These are phyloP conservation scores for Microplitis manilae DNA, from an alignment of 2,888 invertebrate species.

Conservation along the genomic window DNA sequence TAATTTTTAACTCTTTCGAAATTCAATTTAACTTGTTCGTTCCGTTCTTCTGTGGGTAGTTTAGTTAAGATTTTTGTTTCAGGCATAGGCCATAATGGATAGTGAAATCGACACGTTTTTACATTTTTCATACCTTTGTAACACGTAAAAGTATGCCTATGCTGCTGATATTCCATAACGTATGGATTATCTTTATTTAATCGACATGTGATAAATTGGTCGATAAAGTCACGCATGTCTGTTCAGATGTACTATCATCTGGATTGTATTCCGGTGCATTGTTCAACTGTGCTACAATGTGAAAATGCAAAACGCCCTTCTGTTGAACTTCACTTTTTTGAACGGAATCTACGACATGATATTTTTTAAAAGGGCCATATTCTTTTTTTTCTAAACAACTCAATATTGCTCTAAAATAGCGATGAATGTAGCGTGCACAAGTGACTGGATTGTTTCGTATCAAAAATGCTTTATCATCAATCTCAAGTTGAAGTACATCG, in stretches of 20 bases:
- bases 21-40: background rate
- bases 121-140: conserved; percentile 17
- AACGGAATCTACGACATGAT: conserved; percentile 11
- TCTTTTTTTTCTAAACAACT: background rate
- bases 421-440: too few relatives aligned
- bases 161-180: background rate
- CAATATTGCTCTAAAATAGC: background rate
- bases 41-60: background rate
- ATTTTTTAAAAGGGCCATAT: conserved; percentile 2
- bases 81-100: background rate
- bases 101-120: too few relatives aligned
- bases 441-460: conserved; percentile 18
- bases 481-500: background rate
- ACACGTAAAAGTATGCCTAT: conserved; percentile 13
- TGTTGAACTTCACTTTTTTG: conserved; percentile 18
- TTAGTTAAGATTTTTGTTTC: conserved; percentile 9
- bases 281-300: conserved; percentile 3
- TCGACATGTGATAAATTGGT: conserved; percentile 10
- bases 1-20: background rate
- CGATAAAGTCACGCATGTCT: background rate
- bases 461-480: background rate
- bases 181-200: too few relatives aligned
- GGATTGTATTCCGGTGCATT: background rate
- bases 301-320: conserved; percentile 7
- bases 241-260: background rate